These are phyloP conservation scores for Benthosema pterotum DNA, from an alignment of 2,797 vertebrate species.

Conservation along the genomic window DNA sequence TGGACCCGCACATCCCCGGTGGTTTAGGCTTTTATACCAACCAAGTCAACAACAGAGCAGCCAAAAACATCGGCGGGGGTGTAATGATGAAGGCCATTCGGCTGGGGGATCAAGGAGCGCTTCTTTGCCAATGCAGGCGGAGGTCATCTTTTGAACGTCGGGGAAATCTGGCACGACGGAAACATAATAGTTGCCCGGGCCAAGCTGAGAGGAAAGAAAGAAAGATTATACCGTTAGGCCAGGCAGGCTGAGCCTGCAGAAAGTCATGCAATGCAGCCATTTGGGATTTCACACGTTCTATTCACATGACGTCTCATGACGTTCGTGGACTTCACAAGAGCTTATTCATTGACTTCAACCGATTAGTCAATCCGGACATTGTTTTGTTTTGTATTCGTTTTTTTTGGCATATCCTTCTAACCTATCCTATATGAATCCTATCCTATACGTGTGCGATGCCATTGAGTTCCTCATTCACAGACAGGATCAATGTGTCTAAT, in stretches of 20 bases:
- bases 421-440: too few relatives aligned
- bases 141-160: neutral
- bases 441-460: too few relatives aligned
- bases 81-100: constrained; percentile 34
- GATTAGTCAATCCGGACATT: too few relatives aligned
- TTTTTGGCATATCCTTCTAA: too few relatives aligned
- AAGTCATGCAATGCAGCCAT: neutral
- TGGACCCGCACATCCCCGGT: constrained; percentile 25
- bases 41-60: constrained; percentile 38
- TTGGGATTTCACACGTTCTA: too few relatives aligned
- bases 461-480: too few relatives aligned
- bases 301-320: too few relatives aligned
- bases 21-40: constrained; percentile 31
- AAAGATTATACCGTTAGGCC: neutral
- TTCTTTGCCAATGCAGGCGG: neutral
- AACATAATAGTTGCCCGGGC: neutral
- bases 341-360: too few relatives aligned
- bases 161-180: neutral
- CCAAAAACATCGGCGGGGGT: constrained; percentile 32
- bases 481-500: too few relatives aligned
- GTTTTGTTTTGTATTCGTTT: too few relatives aligned
- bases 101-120: neutral
- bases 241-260: constrained; percentile 3
- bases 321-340: too few relatives aligned
- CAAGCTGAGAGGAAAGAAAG: neutral